Conservation (phyloP, 1,140 invertebrate species). For the Drosophila gunungcola region DNA sequence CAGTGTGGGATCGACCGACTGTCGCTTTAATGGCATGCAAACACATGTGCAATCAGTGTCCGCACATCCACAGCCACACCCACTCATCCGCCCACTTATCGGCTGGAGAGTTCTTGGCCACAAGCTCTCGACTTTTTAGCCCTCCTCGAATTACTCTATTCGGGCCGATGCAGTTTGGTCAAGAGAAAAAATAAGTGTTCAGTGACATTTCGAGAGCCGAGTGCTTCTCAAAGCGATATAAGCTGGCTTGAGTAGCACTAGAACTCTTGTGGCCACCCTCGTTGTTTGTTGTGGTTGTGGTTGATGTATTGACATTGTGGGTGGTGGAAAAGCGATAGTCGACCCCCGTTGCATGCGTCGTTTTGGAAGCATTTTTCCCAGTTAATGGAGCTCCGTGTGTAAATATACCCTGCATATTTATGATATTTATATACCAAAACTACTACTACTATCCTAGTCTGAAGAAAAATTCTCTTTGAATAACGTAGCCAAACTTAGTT, state of each 20-base stretch:
- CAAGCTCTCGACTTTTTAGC: conserved; percentile 56
- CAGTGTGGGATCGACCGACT: conserved; percentile 35
- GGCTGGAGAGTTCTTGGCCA: conserved; percentile 47
- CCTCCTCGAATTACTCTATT: conserved; percentile 13
- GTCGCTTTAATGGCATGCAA: conserved; percentile 70
- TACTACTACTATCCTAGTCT: background rate
- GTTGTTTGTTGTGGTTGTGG: conserved; percentile 26
- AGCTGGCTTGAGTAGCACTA: conserved; percentile 31
- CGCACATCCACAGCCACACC: conserved; percentile 14
- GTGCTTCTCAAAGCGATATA: conserved; percentile 29
- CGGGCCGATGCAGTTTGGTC: conserved; percentile 17
- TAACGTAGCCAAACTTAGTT: conserved; percentile 58
- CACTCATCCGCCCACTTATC: conserved; percentile 22
- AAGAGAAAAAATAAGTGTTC: conserved; percentile 14
- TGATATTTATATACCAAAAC: conserved; percentile 31
- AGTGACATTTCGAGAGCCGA: conserved; percentile 24
- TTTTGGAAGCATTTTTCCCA: conserved; percentile 22
- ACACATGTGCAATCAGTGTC: conserved; percentile 40
- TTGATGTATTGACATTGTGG: conserved; percentile 43
- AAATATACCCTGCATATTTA: conserved; percentile 39
- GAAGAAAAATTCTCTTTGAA: conserved; percentile 13
- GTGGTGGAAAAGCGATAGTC: conserved; percentile 6
- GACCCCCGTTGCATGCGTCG: conserved; percentile 13
- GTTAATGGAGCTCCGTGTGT: conserved; percentile 33
- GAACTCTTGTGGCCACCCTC: conserved; percentile 33